These are phyloP conservation scores for Dasypus novemcinctus DNA, from an alignment of 2,113 vertebrate species.

Conservation along the genomic window DNA sequence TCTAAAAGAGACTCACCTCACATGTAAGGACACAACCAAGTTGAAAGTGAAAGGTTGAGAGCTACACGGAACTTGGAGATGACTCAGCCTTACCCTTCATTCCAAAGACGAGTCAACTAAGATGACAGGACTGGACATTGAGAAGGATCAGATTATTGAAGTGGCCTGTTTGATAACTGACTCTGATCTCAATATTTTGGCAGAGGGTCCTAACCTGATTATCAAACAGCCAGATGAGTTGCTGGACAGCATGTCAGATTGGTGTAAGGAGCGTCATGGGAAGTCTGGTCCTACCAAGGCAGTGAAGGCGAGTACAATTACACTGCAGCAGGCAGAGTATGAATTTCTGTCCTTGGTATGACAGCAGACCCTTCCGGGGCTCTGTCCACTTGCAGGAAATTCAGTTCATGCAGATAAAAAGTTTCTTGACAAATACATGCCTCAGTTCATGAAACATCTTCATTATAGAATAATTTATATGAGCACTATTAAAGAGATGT, in stretches of 20 bases:
- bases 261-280: constrained; percentile 97
- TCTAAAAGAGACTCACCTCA: too few relatives aligned
- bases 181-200: constrained; percentile 91
- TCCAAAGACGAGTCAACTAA: constrained; percentile 67
- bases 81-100: constrained; percentile 64
- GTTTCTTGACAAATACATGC: constrained; percentile 98
- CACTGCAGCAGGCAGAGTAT: constrained; percentile 93
- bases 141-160: constrained; percentile 96
- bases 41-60: background rate
- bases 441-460: constrained; percentile 94
- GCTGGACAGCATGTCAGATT: constrained; percentile 95
- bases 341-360: constrained; percentile 97
- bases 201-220: constrained; percentile 95
- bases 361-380: constrained; percentile 93
- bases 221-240: constrained; percentile 94
- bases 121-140: constrained; percentile 97
- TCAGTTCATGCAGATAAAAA: constrained; percentile 93
- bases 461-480: constrained; percentile 95
- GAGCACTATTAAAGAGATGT: constrained; percentile 98
- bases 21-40: too few relatives aligned
- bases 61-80: constrained; percentile 20
- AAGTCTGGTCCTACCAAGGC: constrained; percentile 97
- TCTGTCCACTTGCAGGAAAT: constrained; percentile 95
- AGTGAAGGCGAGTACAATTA: constrained; percentile 92
- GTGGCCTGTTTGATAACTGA: constrained; percentile 98